Conservation (phyloP, 2,113 vertebrate genomes). For the Periophthalmodon schlosseri region DNA sequence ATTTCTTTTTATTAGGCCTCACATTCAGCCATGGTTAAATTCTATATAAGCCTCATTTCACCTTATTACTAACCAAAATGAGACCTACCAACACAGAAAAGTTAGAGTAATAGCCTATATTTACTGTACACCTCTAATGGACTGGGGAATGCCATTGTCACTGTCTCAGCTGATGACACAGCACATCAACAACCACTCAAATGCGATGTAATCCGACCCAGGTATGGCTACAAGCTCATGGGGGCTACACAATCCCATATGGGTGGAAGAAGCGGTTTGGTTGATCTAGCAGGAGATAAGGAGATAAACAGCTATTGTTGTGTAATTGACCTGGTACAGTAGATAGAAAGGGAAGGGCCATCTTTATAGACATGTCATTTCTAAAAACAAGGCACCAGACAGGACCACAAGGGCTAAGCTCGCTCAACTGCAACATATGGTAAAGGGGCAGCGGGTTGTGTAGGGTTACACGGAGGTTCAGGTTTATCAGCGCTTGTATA, state of each 20-base stretch:
- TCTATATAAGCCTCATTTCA: neutral
- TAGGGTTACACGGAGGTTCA: slow-evolving; percentile 2
- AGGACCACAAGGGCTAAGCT: slow-evolving; percentile 22
- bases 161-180: slow-evolving; percentile 2
- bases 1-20: no score
- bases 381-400: neutral
- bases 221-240: slow-evolving; percentile 9
- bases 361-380: neutral
- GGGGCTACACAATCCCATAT: slow-evolving; percentile 6
- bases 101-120: slow-evolving; percentile 29
- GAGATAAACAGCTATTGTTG: slow-evolving; percentile 3
- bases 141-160: slow-evolving; percentile 9
- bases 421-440: slow-evolving; percentile 18
- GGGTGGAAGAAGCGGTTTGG: neutral
- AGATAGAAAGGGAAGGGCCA: neutral
- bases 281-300: neutral
- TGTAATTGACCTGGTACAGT: neutral
- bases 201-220: slow-evolving; percentile 28
- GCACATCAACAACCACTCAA: slow-evolving; percentile 7
- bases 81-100: slow-evolving; percentile 17
- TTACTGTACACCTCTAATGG: slow-evolving; percentile 29
- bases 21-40: neutral
- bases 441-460: slow-evolving; percentile 10
- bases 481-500: slow-evolving; percentile 11
- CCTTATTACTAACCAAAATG: neutral